Percentiles rank a stretch among this genome's conserved stretches.
Conservation (phyloP, 2,797 vertebrate genomes). For the Nannoperca australis region DNA sequence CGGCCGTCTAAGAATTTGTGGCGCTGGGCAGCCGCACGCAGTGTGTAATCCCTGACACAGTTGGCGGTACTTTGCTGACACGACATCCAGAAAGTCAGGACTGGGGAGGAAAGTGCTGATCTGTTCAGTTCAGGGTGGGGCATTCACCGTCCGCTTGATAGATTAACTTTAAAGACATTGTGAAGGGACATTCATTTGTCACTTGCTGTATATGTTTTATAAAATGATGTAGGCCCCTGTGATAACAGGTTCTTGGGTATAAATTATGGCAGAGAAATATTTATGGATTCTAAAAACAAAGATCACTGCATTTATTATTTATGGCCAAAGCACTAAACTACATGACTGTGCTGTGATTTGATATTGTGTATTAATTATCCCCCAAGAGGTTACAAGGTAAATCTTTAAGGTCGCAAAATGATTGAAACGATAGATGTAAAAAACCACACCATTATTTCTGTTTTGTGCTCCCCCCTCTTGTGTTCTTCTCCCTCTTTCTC, state of each 20-base stretch:
- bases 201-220: conserved; percentile 15
- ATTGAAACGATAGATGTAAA: background rate
- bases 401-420: background rate
- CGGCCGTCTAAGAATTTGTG: conserved; percentile 61
- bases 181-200: conserved; percentile 58
- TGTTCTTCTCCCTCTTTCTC: too few relatives aligned
- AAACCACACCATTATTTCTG: too few relatives aligned
- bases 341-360: background rate
- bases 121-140: conserved; percentile 15
- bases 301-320: background rate
- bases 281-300: background rate
- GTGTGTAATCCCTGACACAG: conserved; percentile 74
- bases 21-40: conserved; percentile 44
- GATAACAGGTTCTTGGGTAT: background rate
- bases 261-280: background rate
- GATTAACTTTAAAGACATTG: conserved; percentile 59
- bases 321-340: background rate
- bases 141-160: conserved; percentile 58
- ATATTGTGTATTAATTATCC: background rate
- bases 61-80: conserved; percentile 74
- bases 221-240: conserved; percentile 3
- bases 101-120: conserved; percentile 71
- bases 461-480: too few relatives aligned
- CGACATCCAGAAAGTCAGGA: conserved; percentile 64
- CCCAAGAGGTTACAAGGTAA: background rate